These are phyloP conservation scores for Pelobates cultripes DNA, from an alignment of 2,797 vertebrate species.

Conservation along the genomic window DNA sequence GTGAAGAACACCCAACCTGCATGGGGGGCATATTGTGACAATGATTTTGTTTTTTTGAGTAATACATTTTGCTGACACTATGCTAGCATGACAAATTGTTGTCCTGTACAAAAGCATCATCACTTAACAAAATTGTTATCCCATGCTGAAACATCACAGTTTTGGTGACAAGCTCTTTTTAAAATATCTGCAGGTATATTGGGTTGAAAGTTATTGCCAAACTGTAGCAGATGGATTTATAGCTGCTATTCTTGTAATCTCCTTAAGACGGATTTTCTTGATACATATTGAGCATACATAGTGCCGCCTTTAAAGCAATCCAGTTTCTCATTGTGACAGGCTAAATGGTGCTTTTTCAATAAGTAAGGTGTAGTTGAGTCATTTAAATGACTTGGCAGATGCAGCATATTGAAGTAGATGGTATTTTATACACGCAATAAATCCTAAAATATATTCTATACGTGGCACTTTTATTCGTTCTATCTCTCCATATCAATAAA, in stretches of 20 bases:
- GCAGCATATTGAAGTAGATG: slow-evolving; percentile 39
- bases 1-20: too few relatives aligned
- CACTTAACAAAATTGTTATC: not conserved
- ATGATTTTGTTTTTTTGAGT: too few relatives aligned
- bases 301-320: slow-evolving; percentile 32
- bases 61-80: too few relatives aligned
- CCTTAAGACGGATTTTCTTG: slow-evolving; percentile 29
- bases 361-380: slow-evolving; percentile 52
- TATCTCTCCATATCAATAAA: slow-evolving; percentile 50
- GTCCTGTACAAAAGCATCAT: not conserved
- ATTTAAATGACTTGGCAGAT: slow-evolving; percentile 54
- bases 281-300: slow-evolving; percentile 39
- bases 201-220: not conserved
- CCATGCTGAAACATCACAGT: not conserved
- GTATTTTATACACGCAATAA: slow-evolving; percentile 46
- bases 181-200: not conserved
- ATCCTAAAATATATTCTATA: slow-evolving; percentile 48
- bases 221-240: slow-evolving; percentile 3
- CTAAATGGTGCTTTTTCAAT: slow-evolving; percentile 49
- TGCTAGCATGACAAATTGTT: not conserved
- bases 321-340: slow-evolving; percentile 48
- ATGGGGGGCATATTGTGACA: too few relatives aligned
- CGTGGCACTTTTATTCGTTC: slow-evolving; percentile 52
- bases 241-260: slow-evolving; percentile 28
- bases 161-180: not conserved